Conservation (phyloP, 1,140 invertebrate genomes). For the Sminthurinus signatus region DNA sequence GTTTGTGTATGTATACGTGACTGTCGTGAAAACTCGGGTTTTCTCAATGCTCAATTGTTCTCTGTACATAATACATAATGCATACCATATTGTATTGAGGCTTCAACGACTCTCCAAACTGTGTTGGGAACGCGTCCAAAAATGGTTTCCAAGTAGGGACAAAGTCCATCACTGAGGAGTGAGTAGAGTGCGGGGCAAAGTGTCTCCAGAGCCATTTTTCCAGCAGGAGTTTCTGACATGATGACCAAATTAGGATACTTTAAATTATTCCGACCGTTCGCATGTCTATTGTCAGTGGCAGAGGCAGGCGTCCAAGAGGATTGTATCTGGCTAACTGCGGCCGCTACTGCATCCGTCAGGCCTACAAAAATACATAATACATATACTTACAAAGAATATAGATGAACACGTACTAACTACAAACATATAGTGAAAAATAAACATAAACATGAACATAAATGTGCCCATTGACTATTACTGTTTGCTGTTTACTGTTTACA, state of each 20-base stretch:
- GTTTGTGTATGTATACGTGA: neutral
- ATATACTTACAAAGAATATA: neutral
- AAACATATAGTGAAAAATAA: too few relatives aligned
- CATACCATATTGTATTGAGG: slow-evolving; percentile 73
- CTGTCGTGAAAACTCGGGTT: too few relatives aligned
- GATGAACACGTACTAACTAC: neutral
- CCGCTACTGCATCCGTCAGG: slow-evolving; percentile 29
- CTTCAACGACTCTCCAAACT: slow-evolving; percentile 80
- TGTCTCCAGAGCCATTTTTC: slow-evolving; percentile 59
- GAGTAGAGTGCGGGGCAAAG: slow-evolving; percentile 78
- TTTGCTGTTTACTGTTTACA: too few relatives aligned
- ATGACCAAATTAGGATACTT: slow-evolving; percentile 19
- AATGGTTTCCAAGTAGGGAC: slow-evolving; percentile 69
- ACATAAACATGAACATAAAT: too few relatives aligned
- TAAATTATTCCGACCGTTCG: neutral
- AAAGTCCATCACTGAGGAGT: slow-evolving; percentile 73
- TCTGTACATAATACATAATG: too few relatives aligned
- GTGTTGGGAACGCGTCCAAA: slow-evolving; percentile 81
- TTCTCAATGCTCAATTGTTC: too few relatives aligned
- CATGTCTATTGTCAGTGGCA: slow-evolving; percentile 2
- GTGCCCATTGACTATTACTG: too few relatives aligned
- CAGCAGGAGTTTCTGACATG: slow-evolving; percentile 50
- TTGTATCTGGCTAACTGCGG: slow-evolving; percentile 28
- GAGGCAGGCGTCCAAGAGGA: slow-evolving; percentile 3
- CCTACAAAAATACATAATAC: slow-evolving; percentile 12